Evolutionary conservation across 2,888 invertebrate genomes (phyloP), one percentile per base, ranked within the genome.

Genomic region (Nomada fabriciana): DNA sequence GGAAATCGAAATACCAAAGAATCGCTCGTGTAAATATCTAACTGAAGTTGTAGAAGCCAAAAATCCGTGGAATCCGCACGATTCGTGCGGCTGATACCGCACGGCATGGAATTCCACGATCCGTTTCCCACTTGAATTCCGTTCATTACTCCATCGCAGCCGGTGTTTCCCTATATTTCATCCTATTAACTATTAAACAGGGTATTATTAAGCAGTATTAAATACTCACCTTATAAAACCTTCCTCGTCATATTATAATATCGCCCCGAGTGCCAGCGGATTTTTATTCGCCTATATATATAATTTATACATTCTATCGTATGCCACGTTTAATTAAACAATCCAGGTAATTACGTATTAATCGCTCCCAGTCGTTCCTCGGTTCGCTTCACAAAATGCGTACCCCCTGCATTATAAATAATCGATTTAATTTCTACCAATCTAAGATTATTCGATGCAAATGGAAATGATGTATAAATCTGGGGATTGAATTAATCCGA

Each of bases 21-120:
- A 76, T 76, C 76, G 11, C 50, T 63, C 68, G 78, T 52, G 61
- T 78, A 76, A 78, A 78, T 78, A 76, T 76, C 61, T 68, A 57
- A 55, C 47, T 47, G 68, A 78, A 76, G 76, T 76, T 63, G 67
- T 36, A 23, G 61, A 42, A 61, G 43, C 68, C 50, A 76, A 55
- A 68, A 76, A 76, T 76, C 25, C 50, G 50, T 15, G 76, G 78
- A 78, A 78, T 76, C 61, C 68, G 15, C 25, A 53, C 61, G 23
- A 55, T 78, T 67, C 78, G 42, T 20, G 20, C 76, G 47, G 68
- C 36, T 61, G 55, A 25, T 63, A 75, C 78, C 78, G 55, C 61
- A 68, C 68, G 55, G 55, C 63, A 57, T 68, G 76, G 76, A 78
- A 78, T 78, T 42, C 15, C 52, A 20, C 59, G 43, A 77, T 63